These are phyloP conservation scores for Pristionchus maxplancki DNA, from an alignment of 2,888 invertebrate species.

Conservation along the genomic window DNA sequence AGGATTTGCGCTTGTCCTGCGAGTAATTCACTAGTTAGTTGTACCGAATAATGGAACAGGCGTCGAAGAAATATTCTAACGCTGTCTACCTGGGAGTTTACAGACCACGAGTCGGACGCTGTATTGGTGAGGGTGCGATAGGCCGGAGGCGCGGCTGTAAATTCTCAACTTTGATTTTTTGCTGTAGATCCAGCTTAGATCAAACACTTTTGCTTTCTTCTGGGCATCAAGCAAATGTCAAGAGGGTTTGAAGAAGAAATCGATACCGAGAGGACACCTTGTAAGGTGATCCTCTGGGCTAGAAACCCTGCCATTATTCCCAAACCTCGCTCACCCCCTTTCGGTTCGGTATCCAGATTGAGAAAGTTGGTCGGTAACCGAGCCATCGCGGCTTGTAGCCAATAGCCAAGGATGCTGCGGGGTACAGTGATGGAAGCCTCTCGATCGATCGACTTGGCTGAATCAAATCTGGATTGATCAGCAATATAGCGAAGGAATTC, in stretches of 20 bases:
- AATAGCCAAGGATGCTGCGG: not conserved
- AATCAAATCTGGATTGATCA: not conserved
- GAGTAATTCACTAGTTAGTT: no score
- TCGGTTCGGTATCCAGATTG: conserved; percentile 30
- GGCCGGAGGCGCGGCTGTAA: conserved; percentile 65
- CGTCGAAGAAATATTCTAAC: no score
- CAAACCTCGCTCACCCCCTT: not conserved
- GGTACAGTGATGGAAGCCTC: conserved; percentile 1
- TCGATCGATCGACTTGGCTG: not conserved
- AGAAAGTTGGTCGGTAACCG: conserved; percentile 15
- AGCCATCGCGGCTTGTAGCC: conserved; percentile 27
- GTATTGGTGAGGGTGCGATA: conserved; percentile 61
- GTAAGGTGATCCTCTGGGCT: not conserved
- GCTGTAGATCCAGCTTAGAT: no score
- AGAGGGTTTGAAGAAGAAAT: no score
- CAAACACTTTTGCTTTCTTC: no score
- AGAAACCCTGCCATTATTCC: not conserved
- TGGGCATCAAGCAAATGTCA: no score
- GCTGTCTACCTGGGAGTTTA: not conserved
- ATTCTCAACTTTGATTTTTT: no score
- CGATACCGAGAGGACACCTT: not conserved
- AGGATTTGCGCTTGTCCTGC: conserved; percentile 56
- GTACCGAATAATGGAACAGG: no score
- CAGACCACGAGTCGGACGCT: conserved; percentile 64
- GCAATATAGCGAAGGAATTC: not conserved